Conservation (phyloP, 2,113 vertebrate species). For the Bagarius yarrelli region DNA sequence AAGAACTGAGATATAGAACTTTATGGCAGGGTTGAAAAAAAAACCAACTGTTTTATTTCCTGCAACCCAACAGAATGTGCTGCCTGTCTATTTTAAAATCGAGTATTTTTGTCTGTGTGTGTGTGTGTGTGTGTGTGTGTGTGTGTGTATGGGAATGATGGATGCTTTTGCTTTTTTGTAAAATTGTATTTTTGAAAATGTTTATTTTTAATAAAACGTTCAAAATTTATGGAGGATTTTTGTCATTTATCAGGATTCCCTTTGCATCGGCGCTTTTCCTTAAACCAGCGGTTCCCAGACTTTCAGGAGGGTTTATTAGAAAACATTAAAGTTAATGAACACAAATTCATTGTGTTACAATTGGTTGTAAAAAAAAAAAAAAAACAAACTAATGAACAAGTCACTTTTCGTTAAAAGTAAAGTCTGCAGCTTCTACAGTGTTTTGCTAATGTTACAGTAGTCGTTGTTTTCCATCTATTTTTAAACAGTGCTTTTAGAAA, state of each 20-base stretch:
- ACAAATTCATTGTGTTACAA: too few relatives aligned
- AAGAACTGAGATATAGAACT: slow-evolving; percentile 38
- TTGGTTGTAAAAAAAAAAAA: too few relatives aligned
- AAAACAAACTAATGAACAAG: too few relatives aligned
- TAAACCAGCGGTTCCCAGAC: too few relatives aligned
- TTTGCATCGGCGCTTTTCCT: neutral
- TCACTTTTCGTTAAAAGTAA: too few relatives aligned
- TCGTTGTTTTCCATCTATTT: too few relatives aligned
- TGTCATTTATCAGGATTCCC: neutral
- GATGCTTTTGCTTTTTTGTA: slow-evolving; percentile 19
- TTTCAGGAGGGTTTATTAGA: too few relatives aligned
- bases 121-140: slow-evolving; percentile 6
- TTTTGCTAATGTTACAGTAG: too few relatives aligned
- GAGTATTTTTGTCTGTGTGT: neutral
- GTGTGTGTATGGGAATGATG: neutral
- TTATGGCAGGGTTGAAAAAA: neutral
- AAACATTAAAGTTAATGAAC: too few relatives aligned
- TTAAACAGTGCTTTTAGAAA: too few relatives aligned
- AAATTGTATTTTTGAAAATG: slow-evolving; percentile 42
- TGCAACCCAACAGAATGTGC: neutral
- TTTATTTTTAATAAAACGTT: slow-evolving; percentile 53
- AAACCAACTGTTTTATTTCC: neutral
- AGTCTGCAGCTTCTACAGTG: too few relatives aligned
- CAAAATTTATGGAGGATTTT: neutral
- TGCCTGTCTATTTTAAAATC: neutral